These are phyloP conservation scores for Drosophila rubida DNA, from an alignment of 2,888 invertebrate genomes.

Conservation along the genomic window DNA sequence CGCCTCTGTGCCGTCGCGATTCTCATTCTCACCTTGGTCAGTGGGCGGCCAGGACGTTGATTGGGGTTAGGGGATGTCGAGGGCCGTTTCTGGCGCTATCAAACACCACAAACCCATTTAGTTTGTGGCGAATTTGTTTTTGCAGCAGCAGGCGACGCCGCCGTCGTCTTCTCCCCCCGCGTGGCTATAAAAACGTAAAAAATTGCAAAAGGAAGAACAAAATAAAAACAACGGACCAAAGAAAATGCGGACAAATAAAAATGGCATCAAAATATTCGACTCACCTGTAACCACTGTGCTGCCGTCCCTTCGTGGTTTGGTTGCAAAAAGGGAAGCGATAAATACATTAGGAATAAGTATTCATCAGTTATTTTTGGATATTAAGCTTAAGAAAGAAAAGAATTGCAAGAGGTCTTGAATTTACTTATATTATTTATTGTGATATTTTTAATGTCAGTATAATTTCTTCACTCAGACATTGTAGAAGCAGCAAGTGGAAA, in stretches of 20 bases:
- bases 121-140: conserved; percentile 67
- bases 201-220: conserved; percentile 28
- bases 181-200: conserved; percentile 52
- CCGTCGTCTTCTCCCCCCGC: conserved; percentile 13
- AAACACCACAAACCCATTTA: conserved; percentile 67
- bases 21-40: conserved; percentile 42
- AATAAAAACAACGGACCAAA: conserved; percentile 18
- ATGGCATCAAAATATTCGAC: conserved; percentile 49
- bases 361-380: too few relatives aligned
- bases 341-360: background rate
- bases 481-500: background rate
- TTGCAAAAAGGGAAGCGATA: background rate
- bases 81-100: conserved; percentile 50
- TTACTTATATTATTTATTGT: too few relatives aligned
- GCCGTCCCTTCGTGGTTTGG: background rate
- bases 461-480: background rate
- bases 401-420: too few relatives aligned
- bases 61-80: background rate
- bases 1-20: conserved; percentile 32
- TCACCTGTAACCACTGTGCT: conserved; percentile 36
- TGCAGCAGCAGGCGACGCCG: conserved; percentile 33
- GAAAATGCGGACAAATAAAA: conserved; percentile 40
- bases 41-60: conserved; percentile 12
- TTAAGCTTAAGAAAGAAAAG: too few relatives aligned
- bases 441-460: too few relatives aligned